phyloP scores from a whole-genome alignment of 1,140 invertebrate species.

The Hyles vespertilio region DNA sequence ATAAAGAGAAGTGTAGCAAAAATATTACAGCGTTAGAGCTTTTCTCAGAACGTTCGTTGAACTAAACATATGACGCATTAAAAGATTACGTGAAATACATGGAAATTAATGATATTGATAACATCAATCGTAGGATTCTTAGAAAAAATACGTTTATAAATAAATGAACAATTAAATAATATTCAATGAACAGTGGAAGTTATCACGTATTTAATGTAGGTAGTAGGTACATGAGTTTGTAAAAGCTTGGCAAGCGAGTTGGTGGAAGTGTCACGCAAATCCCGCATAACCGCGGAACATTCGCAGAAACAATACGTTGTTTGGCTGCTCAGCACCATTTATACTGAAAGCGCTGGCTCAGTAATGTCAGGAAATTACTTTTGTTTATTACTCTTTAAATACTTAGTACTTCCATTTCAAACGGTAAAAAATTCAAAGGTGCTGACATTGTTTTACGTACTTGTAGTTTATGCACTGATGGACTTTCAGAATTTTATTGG shows the following conservation, averaged over 20 bases:
- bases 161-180: too few species aligned
- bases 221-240: neutral
- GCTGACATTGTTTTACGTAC: too few species aligned
- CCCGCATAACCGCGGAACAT: conserved; percentile 23
- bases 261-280: conserved; percentile 28
- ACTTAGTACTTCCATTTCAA: neutral
- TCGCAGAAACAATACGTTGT: conserved; percentile 36
- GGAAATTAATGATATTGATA: too few species aligned
- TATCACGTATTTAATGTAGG: neutral
- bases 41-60: too few species aligned
- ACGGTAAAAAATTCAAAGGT: neutral
- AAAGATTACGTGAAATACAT: too few species aligned
- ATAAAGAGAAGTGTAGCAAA: too few species aligned
- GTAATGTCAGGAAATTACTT: conserved; percentile 23
- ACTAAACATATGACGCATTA: too few species aligned
- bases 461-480: too few species aligned
- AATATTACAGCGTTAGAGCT: too few species aligned
- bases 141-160: too few species aligned
- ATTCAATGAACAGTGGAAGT: neutral
- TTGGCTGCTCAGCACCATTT: conserved; percentile 26
- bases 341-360: conserved; percentile 18
- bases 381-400: conserved; percentile 20
- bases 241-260: conserved; percentile 9
- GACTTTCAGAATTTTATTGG: too few species aligned
- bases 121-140: too few species aligned